A percentile compares a stretch with the other conserved stretches of the same genome.
Conservation (phyloP, 1,140 invertebrate genomes). For the Calliopsis andreniformis region DNA sequence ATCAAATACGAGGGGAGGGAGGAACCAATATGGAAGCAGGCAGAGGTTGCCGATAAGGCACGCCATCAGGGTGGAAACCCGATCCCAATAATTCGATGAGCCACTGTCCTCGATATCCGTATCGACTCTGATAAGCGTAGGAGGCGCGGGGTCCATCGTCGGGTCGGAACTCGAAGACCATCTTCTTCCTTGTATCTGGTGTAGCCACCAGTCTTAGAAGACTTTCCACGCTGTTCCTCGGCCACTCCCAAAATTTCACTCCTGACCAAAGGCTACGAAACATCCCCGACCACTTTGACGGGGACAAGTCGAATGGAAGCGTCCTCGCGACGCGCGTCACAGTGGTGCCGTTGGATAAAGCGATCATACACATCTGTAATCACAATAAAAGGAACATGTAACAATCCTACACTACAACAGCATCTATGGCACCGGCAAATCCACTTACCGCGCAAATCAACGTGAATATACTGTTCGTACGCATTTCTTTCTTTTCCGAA, state of each 20-base stretch:
- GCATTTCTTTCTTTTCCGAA: not conserved
- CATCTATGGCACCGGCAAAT: too few relatives aligned
- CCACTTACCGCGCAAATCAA: conserved; percentile 47
- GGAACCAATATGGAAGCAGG: conserved; percentile 25
- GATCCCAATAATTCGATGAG: conserved; percentile 57
- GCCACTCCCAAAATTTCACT: conserved; percentile 34
- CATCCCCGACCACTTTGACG: conserved; percentile 24
- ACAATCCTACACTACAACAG: not conserved
- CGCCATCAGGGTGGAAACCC: conserved; percentile 29
- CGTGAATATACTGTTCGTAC: not conserved
- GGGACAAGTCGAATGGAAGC: conserved; percentile 32
- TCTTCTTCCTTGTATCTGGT: conserved; percentile 9
- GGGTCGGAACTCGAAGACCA: conserved; percentile 53
- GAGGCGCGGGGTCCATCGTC: conserved; percentile 61
- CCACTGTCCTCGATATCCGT: conserved; percentile 57
- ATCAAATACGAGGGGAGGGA: conserved; percentile 11
- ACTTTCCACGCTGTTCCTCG: conserved; percentile 5
- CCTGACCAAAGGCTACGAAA: conserved; percentile 7
- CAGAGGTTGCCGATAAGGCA: not conserved
- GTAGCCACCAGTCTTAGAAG: conserved; percentile 24
- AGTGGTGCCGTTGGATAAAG: conserved; percentile 8
- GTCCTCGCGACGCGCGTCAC: conserved; percentile 43
- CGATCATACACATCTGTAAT: conserved; percentile 18
- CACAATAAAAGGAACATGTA: conserved; percentile 5
- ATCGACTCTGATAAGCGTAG: conserved; percentile 49